A percentile compares a stretch with the other conserved stretches of the same genome.
phyloP scores from a whole-genome alignment of 2,797 vertebrate genomes.

The Orestias chungarensis region DNA sequence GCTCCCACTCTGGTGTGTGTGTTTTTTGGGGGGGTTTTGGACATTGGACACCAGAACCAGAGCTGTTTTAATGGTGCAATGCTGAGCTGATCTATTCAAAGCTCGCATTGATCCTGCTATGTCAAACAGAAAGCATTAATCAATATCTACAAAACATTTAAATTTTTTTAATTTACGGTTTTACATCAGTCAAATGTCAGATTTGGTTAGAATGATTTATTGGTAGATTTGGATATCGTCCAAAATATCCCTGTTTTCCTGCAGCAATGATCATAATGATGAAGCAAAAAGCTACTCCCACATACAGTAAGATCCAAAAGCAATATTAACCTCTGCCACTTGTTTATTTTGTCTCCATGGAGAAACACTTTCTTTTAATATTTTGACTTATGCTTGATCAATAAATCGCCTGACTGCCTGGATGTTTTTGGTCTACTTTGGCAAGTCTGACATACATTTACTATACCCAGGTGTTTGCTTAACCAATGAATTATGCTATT shows the following conservation, averaged over 20 bases:
- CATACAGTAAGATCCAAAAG: neutral
- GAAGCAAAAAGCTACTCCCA: neutral
- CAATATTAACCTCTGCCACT: neutral
- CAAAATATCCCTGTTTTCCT: conserved; percentile 2
- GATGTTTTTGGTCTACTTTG: no score
- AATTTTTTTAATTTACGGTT: neutral
- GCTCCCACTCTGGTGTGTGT: neutral
- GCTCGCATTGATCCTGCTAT: neutral
- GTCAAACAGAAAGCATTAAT: conserved; percentile 12
- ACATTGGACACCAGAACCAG: neutral
- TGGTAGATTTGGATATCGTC: conserved; percentile 10
- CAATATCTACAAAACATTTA: neutral
- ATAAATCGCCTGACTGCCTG: no score
- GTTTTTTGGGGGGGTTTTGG: no score
- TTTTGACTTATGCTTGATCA: no score
- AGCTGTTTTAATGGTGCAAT: neutral
- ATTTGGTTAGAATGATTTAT: conserved; percentile 4
- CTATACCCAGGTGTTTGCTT: no score
- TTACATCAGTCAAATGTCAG: conserved; percentile 8
- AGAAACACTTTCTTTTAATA: no score
- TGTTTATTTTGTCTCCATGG: neutral
- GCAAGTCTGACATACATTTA: no score
- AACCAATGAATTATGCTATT: neutral
- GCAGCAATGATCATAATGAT: neutral
- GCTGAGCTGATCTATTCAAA: neutral